Evolutionary conservation across 2,113 vertebrate genomes (phyloP).

Genomic region (Entelurus aequoreus): DNA sequence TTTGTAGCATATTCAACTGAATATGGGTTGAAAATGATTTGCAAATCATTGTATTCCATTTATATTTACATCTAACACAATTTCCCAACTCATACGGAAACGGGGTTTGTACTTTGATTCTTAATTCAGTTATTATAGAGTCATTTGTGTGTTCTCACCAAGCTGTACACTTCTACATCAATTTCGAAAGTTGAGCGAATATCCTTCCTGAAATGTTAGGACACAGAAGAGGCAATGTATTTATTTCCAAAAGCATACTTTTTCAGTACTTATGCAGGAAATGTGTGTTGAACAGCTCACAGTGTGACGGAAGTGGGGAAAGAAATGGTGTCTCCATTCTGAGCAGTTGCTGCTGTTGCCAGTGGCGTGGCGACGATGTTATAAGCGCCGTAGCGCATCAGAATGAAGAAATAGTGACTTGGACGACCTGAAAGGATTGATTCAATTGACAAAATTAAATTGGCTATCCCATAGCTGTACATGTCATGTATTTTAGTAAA

Average conservation of each 20-base stretch:
- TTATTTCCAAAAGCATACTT: too few relatives aligned
- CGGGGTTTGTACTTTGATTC: too few relatives aligned
- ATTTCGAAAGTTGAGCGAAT: slow-evolving; percentile 73
- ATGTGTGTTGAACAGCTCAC: slow-evolving; percentile 49
- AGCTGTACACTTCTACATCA: slow-evolving; percentile 78
- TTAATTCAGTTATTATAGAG: neutral
- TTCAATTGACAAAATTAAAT: neutral
- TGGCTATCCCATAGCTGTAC: neutral
- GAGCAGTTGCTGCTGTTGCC: slow-evolving; percentile 71
- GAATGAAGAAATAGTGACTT: slow-evolving; percentile 75
- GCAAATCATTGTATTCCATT: too few relatives aligned
- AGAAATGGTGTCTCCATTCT: slow-evolving; percentile 74
- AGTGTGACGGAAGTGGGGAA: slow-evolving; percentile 72
- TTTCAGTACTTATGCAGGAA: too few relatives aligned
- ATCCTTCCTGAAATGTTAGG: slow-evolving; percentile 57
- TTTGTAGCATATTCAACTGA: too few relatives aligned
- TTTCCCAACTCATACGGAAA: too few relatives aligned
- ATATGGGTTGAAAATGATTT: too few relatives aligned
- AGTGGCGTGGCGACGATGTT: slow-evolving; percentile 73
- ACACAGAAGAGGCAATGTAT: neutral
- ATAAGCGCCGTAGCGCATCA: slow-evolving; percentile 73
- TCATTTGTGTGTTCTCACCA: slow-evolving; percentile 61
- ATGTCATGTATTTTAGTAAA: too few relatives aligned
- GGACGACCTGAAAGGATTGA: slow-evolving; percentile 52
- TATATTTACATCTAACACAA: too few relatives aligned